phyloP scores from a whole-genome alignment of 2,888 invertebrate species.

The Sesamia inferens region DNA sequence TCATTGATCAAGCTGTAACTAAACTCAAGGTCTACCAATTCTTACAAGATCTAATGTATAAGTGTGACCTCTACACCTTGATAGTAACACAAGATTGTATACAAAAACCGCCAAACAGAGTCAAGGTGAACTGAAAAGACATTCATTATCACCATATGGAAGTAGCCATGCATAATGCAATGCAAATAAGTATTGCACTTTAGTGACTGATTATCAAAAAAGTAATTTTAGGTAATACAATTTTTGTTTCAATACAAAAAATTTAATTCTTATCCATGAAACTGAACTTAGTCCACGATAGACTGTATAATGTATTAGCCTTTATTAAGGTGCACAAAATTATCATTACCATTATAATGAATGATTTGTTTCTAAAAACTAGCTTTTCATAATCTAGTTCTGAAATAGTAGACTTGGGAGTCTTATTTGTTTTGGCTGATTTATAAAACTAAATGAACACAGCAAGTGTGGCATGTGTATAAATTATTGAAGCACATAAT shows the following conservation, averaged over 20 bases:
- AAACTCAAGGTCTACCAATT: constrained; percentile 26
- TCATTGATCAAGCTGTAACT: not conserved
- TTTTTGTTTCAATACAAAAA: not conserved
- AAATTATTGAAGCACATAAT: constrained; percentile 44
- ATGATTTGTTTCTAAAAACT: not conserved
- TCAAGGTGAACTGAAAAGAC: constrained; percentile 69
- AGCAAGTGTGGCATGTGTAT: not conserved
- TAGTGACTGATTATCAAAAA: constrained; percentile 15
- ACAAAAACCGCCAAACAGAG: constrained; percentile 70
- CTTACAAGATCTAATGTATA: constrained; percentile 20
- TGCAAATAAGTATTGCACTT: constrained; percentile 45
- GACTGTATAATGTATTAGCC: constrained; percentile 15
- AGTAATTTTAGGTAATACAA: not conserved
- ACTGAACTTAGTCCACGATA: constrained; percentile 19
- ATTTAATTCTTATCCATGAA: not conserved
- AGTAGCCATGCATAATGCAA: constrained; percentile 31
- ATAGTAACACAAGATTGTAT: constrained; percentile 57
- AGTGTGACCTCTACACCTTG: constrained; percentile 60
- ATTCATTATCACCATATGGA: constrained; percentile 46
- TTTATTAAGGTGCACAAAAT: constrained; percentile 12
- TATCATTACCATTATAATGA: constrained; percentile 13
- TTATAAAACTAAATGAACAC: constrained; percentile 1
- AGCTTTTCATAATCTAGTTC: not conserved
- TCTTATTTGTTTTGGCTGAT: not conserved
- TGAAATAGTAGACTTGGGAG: not conserved